Evolutionary conservation across 2,113 vertebrate species (phyloP).

Genomic region (Desmodus rotundus): DNA sequence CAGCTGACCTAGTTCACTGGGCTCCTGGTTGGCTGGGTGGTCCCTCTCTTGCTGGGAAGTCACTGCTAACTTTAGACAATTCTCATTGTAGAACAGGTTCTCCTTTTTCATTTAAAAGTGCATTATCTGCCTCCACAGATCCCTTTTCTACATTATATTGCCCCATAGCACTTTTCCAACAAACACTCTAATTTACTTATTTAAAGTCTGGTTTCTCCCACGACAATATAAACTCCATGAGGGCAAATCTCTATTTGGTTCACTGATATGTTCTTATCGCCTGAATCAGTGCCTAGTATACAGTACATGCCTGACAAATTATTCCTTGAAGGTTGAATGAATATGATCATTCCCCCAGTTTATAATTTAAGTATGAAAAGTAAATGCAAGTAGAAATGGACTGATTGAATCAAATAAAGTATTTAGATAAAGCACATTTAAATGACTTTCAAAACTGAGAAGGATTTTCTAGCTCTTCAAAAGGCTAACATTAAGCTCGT

Average conservation of each 20-base stretch:
- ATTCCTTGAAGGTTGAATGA: not conserved
- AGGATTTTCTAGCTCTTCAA: slow-evolving; percentile 23
- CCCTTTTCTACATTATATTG: not conserved
- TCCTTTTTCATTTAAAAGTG: not conserved
- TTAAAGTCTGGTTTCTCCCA: slow-evolving; percentile 7
- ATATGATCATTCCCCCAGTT: not conserved
- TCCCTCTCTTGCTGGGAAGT: not conserved
- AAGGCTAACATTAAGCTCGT: slow-evolving; percentile 46
- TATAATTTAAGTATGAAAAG: slow-evolving; percentile 16
- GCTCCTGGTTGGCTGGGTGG: not conserved
- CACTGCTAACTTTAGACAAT: not conserved
- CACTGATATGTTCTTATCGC: not conserved
- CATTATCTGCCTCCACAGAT: not conserved
- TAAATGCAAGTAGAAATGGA: not conserved
- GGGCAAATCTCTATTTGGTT: not conserved
- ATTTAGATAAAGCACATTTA: slow-evolving; percentile 27
- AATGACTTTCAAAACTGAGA: slow-evolving; percentile 47
- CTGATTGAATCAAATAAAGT: not conserved
- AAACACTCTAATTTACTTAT: not conserved
- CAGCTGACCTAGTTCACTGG: not conserved
- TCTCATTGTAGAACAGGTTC: not conserved
- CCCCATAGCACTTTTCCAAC: not conserved
- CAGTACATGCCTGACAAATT: not conserved
- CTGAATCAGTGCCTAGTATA: not conserved
- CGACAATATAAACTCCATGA: not conserved